Conservation (phyloP, 2,888 invertebrate species). For the Sphaeridia pumilis region DNA sequence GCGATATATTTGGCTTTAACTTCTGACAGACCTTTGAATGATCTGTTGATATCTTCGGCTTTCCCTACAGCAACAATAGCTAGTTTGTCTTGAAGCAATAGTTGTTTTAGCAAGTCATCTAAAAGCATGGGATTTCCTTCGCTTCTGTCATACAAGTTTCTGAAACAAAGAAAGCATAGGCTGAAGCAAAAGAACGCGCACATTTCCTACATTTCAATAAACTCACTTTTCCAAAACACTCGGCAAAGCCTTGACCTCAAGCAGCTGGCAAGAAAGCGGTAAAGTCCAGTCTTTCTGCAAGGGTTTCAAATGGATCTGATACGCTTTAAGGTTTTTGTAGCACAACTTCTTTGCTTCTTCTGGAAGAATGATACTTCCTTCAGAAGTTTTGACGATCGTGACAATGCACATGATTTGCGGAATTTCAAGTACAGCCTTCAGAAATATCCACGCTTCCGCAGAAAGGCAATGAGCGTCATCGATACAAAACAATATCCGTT, state of each 20-base stretch:
- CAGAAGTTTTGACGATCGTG: conserved; percentile 24
- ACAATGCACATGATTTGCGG: conserved; percentile 22
- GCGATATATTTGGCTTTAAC: conserved; percentile 11
- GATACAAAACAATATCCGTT: conserved; percentile 42
- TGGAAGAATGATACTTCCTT: conserved; percentile 24
- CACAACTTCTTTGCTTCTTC: conserved; percentile 22
- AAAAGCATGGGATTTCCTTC: conserved; percentile 27
- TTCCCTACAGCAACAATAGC: conserved; percentile 5
- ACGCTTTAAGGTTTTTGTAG: conserved; percentile 26
- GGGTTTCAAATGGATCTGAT: conserved; percentile 20
- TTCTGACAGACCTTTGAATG: neutral
- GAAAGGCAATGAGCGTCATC: conserved; percentile 49
- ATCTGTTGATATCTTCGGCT: neutral
- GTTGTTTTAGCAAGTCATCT: conserved; percentile 30
- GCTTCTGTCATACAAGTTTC: too few relatives aligned
- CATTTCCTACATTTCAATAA: conserved; percentile 2
- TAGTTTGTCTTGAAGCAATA: conserved; percentile 20
- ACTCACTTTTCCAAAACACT: conserved; percentile 51
- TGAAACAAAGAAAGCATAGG: too few relatives aligned
- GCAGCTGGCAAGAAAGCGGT: conserved; percentile 49
- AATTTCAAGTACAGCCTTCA: conserved; percentile 29
- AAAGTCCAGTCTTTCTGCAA: conserved; percentile 15
- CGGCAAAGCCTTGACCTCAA: conserved; percentile 52
- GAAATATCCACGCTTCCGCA: conserved; percentile 40
- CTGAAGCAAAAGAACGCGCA: too few relatives aligned